Conservation (phyloP, 1,140 invertebrate genomes). For the Drosophila nebulosa region DNA sequence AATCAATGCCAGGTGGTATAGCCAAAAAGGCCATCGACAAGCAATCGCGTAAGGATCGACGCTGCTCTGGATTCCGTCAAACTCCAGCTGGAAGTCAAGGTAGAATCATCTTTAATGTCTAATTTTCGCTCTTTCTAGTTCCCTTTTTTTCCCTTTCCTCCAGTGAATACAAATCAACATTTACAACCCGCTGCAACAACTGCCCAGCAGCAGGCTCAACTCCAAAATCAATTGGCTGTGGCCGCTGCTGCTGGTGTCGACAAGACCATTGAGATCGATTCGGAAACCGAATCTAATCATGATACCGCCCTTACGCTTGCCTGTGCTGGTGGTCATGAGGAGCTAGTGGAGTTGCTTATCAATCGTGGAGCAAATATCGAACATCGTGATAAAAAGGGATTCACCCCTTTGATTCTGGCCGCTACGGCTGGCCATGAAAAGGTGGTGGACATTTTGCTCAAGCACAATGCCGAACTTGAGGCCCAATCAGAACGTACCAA, state of each 20-base stretch:
- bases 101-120: slow-evolving; percentile 9
- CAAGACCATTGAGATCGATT: slow-evolving; percentile 94
- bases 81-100: slow-evolving; percentile 82
- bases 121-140: neutral
- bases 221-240: slow-evolving; percentile 80
- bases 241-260: slow-evolving; percentile 80
- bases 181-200: slow-evolving; percentile 66
- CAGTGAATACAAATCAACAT: slow-evolving; percentile 66
- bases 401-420: slow-evolving; percentile 97
- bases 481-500: slow-evolving; percentile 99
- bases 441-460: slow-evolving; percentile 95
- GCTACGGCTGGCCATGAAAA: slow-evolving; percentile 98
- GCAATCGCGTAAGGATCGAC: slow-evolving; percentile 77
- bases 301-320: slow-evolving; percentile 98
- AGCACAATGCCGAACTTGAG: slow-evolving; percentile 96
- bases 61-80: slow-evolving; percentile 69
- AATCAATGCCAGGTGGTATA: slow-evolving; percentile 80
- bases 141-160: neutral
- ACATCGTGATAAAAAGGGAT: slow-evolving; percentile 99
- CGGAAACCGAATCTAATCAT: slow-evolving; percentile 98
- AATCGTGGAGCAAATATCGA: slow-evolving; percentile 96
- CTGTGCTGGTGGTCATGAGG: slow-evolving; percentile 97
- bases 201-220: slow-evolving; percentile 69
- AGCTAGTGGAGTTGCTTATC: slow-evolving; percentile 95
- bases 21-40: slow-evolving; percentile 80